Conservation (phyloP, 2,797 vertebrate species). For the Malacoraja senta region DNA sequence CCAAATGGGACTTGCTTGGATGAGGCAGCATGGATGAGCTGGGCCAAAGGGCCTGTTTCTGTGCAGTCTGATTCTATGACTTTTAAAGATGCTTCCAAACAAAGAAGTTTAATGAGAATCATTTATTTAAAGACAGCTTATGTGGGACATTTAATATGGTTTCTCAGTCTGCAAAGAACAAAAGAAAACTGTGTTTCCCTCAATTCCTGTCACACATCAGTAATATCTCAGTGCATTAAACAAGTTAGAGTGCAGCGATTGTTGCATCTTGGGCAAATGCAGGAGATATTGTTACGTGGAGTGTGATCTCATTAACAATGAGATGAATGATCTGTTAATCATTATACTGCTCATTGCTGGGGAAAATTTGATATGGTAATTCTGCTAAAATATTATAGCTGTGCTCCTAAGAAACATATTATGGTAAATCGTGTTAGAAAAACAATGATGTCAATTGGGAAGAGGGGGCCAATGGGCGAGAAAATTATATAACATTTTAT, state of each 20-base stretch:
- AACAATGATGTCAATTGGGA: too few relatives aligned
- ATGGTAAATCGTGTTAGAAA: too few relatives aligned
- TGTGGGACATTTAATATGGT: slow-evolving; percentile 9
- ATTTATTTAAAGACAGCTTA: neutral
- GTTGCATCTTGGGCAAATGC: neutral
- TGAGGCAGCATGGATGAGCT: too few relatives aligned
- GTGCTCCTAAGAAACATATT: too few relatives aligned
- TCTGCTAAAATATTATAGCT: too few relatives aligned
- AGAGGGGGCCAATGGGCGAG: too few relatives aligned
- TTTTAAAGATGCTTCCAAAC: neutral
- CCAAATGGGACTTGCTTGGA: too few relatives aligned
- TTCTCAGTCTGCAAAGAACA: neutral
- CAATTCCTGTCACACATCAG: neutral
- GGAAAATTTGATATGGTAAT: neutral
- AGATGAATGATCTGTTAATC: neutral
- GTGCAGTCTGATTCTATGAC: too few relatives aligned
- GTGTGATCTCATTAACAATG: neutral
- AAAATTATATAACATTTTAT: too few relatives aligned
- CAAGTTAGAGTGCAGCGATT: neutral
- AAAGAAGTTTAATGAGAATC: slow-evolving; percentile 2
- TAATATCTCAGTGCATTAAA: neutral
- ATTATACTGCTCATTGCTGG: neutral
- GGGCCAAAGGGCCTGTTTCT: too few relatives aligned
- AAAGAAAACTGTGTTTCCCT: neutral
- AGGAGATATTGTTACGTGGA: neutral